Conservation (phyloP, 2,888 invertebrate species). For the Furcula furcula region DNA sequence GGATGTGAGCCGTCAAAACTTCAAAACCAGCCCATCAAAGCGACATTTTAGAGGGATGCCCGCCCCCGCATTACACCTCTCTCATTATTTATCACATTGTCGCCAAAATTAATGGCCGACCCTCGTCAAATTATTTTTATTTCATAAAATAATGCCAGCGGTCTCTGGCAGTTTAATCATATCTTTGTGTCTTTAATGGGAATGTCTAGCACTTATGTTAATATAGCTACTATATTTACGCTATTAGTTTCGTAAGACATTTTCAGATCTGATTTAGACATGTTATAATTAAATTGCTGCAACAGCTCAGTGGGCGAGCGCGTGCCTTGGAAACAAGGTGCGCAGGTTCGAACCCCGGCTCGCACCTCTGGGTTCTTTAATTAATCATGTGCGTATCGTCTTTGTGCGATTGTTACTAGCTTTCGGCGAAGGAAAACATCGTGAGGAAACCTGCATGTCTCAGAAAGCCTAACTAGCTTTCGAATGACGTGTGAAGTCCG, state of each 20-base stretch:
- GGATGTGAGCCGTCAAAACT: constrained; percentile 77
- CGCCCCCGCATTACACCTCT: constrained; percentile 76
- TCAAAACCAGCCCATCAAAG: constrained; percentile 72
- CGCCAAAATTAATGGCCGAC: constrained; percentile 77
- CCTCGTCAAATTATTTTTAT: constrained; percentile 80
- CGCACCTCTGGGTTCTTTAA: too few relatives aligned
- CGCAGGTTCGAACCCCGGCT: too few relatives aligned
- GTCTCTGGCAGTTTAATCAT: constrained; percentile 78
- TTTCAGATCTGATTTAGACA: too few relatives aligned
- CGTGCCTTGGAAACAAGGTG: too few relatives aligned
- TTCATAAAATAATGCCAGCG: constrained; percentile 68
- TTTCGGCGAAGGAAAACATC: too few relatives aligned
- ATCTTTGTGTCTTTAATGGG: constrained; percentile 56
- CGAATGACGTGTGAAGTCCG: too few relatives aligned
- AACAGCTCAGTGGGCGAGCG: too few relatives aligned
- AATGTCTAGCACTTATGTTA: constrained; percentile 22
- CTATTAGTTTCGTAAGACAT: not conserved
- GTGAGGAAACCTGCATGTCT: too few relatives aligned
- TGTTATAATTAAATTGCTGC: too few relatives aligned
- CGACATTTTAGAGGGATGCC: constrained; percentile 57
- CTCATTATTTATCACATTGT: constrained; percentile 82
- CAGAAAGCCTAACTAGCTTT: too few relatives aligned
- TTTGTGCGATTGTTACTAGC: too few relatives aligned
- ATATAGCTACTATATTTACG: not conserved
- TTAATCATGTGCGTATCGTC: too few relatives aligned